Conservation (phyloP, 1,140 invertebrate species). For the Diorhabda carinulata region DNA sequence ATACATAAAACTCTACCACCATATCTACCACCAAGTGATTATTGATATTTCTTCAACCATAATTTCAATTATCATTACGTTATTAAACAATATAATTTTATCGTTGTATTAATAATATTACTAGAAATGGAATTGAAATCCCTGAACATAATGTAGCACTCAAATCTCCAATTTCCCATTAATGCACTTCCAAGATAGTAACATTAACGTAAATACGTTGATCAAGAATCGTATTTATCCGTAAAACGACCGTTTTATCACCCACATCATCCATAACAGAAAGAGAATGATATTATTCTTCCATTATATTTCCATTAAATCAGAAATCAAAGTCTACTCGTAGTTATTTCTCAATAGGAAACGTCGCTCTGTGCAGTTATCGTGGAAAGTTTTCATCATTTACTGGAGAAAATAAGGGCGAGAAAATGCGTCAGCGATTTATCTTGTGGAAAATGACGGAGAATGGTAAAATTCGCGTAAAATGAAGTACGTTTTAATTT, state of each 20-base stretch:
- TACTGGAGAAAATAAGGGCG: not conserved
- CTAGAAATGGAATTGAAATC: too few species aligned
- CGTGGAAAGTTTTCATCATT: conserved; percentile 10
- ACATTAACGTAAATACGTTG: not conserved
- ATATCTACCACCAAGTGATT: too few species aligned
- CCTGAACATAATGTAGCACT: too few species aligned
- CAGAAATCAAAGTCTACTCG: conserved; percentile 12
- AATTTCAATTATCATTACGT: too few species aligned
- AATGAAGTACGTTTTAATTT: too few species aligned
- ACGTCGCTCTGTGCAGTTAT: conserved; percentile 12
- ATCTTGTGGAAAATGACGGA: not conserved
- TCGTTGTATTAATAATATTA: too few species aligned
- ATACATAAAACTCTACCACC: too few species aligned
- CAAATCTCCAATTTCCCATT: not conserved
- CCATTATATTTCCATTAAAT: conserved; percentile 21
- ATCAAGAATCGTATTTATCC: not conserved
- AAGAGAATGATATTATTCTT: conserved; percentile 14
- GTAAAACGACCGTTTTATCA: conserved; percentile 14
- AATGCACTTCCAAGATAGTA: not conserved
- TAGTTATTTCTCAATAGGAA: conserved; percentile 14
- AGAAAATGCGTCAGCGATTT: not conserved
- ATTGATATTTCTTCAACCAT: too few species aligned
- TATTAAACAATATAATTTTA: too few species aligned
- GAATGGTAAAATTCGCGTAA: not conserved
- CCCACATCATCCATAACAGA: conserved; percentile 16